Percentiles rank a stretch among this genome's conserved stretches.
Conservation (phyloP, 2,113 vertebrate genomes). For the Chrysochloris asiatica region DNA sequence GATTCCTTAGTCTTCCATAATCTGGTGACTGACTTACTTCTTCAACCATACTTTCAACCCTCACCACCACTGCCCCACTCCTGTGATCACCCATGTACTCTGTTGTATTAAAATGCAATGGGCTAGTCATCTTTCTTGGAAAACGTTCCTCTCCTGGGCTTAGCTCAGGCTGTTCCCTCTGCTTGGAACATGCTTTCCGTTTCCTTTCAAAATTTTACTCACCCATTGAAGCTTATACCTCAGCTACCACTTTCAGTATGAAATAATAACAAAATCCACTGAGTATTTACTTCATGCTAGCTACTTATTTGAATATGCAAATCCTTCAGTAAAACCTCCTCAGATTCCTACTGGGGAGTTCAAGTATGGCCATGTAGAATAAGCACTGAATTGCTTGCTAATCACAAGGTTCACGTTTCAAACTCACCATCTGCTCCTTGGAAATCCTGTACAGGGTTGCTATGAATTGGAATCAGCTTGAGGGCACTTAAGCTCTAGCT, state of each 20-base stretch:
- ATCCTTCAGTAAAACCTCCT: background rate
- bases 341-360: background rate
- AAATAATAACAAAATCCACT: background rate
- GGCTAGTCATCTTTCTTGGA: conserved; percentile 19
- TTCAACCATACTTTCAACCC: background rate
- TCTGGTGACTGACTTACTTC: conserved; percentile 47
- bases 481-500: no score
- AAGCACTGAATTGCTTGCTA: no score
- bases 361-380: no score
- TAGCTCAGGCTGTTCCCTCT: background rate
- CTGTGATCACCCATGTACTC: background rate
- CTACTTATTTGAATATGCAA: no score
- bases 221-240: background rate
- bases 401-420: no score
- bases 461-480: no score
- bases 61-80: background rate
- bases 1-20: background rate
- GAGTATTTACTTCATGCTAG: background rate
- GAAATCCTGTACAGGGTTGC: no score
- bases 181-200: background rate
- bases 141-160: conserved; percentile 39
- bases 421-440: no score
- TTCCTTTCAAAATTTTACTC: background rate
- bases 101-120: background rate
- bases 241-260: background rate